phyloP scores from a whole-genome alignment of 92 coral and sea anemone species.

The Phymanthus crucifer region DNA sequence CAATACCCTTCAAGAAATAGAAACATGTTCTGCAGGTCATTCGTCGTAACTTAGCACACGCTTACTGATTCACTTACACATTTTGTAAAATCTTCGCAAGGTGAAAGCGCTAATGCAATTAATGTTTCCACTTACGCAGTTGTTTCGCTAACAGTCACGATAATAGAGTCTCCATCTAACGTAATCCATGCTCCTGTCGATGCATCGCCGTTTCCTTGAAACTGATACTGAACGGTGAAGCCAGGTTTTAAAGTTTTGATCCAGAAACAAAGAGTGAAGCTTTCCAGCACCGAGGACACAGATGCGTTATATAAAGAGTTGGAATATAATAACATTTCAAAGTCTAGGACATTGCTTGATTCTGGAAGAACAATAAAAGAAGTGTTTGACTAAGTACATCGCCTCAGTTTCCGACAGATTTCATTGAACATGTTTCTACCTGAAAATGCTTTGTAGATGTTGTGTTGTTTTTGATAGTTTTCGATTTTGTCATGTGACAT shows the following conservation, averaged over 20 bases:
- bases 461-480: neutral
- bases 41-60: too few relatives aligned
- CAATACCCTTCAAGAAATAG: neutral
- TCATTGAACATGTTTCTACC: neutral
- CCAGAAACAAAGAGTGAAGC: conserved; percentile 51
- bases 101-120: neutral
- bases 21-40: neutral
- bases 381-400: neutral
- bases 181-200: neutral
- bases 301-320: neutral
- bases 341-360: neutral
- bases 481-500: neutral
- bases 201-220: neutral
- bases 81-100: too few relatives aligned
- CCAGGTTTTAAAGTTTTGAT: conserved; percentile 31
- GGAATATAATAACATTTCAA: neutral
- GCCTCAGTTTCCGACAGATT: neutral
- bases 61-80: too few relatives aligned
- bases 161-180: neutral
- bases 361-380: neutral
- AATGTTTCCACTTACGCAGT: neutral
- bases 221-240: conserved; percentile 31
- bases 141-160: neutral
- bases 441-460: neutral
- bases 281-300: conserved; percentile 13